Base-by-base conservation (phyloP, 37 sponge, comb jelly and placozoan genomes). In the Eunapius fragilis region DNA sequence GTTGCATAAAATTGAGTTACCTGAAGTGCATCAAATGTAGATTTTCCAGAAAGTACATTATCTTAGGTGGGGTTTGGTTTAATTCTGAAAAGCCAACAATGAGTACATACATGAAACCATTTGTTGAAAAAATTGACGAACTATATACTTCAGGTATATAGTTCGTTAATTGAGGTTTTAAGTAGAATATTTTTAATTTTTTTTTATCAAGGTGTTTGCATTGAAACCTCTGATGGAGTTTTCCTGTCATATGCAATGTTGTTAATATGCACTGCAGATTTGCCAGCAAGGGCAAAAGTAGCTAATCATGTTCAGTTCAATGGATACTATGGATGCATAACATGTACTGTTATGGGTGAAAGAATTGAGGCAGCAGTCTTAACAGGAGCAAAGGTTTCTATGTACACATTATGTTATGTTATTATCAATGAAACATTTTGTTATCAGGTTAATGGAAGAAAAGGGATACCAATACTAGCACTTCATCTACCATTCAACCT, bases 21-120 rank as follows among this genome's bases (percentile, higher is more conserved):
- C 41, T 41, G 41, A 3, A 41, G 3, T 3, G 41, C 41, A 41
- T 9, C 6, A n/a, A 9, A 6, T 80, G 31, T 67, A 80, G 80
- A 14, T 80, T 67, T 67, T 68, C 80, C 10, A 79, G 68, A 33
- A 80, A 80, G 32, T 31, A 80, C 69, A 50, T 68, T 0, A n/a
- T 80, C 68, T 67, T 79, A 67, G 67, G 67, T 79, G 80, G 80
- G 2, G 28, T 80, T 4, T 80, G 69, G 80, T 80, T 35, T 80
- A 69, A 32, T 24, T 68, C 31, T 19, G 80, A 67, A n/a, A 80
- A 80, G 33, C 70, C 80, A 28, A 31, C 25, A 31, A 80, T 80
- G 69, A 28, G 30, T 31, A 67, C 80, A 14, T 80, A 31, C 33
- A 22, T 80, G 24, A 22, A 31, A 30, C 80, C 80, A 25, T 17